Percentiles rank a stretch among this genome's conserved stretches.
phyloP scores from a whole-genome alignment of 2,113 vertebrate species.

The Turdus rufiventris region DNA sequence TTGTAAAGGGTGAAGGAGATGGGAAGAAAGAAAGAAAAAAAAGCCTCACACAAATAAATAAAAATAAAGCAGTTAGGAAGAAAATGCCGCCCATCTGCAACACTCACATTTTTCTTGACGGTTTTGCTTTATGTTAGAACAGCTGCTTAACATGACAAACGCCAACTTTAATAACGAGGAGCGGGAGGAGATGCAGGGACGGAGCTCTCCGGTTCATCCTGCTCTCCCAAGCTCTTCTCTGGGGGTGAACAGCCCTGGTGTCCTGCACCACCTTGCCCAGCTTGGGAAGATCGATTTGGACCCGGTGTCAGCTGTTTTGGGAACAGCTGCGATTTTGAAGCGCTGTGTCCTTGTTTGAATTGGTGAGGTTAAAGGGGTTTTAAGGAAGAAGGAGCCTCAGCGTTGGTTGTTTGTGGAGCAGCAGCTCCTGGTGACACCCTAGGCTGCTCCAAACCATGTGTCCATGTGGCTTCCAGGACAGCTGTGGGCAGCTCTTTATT shows the following conservation, averaged over 20 bases:
- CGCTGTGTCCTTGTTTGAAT: fast-evolving
- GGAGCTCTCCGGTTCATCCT: background rate
- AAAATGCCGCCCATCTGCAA: constrained; percentile 52
- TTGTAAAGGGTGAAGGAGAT: constrained; percentile 30
- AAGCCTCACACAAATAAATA: background rate
- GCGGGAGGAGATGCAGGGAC: background rate
- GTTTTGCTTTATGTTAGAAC: constrained; percentile 59
- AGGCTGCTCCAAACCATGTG: background rate
- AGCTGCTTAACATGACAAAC: constrained; percentile 70
- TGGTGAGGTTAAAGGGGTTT: background rate
- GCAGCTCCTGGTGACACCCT: background rate
- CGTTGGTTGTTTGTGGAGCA: background rate
- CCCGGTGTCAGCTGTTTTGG: fast-evolving
- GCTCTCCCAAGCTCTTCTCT: background rate
- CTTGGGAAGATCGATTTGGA: background rate
- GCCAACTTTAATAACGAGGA: constrained; percentile 24
- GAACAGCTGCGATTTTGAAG: fast-evolving
- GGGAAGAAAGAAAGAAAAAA: background rate
- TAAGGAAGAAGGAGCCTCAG: background rate
- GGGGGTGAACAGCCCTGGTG: background rate
- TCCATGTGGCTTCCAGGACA: background rate
- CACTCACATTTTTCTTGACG: constrained; percentile 19
- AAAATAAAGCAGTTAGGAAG: constrained; percentile 41
- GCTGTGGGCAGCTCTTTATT: background rate
- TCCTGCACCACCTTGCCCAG: background rate